phyloP scores from a whole-genome alignment of 2,113 vertebrate genomes.

The Bungarus multicinctus region DNA sequence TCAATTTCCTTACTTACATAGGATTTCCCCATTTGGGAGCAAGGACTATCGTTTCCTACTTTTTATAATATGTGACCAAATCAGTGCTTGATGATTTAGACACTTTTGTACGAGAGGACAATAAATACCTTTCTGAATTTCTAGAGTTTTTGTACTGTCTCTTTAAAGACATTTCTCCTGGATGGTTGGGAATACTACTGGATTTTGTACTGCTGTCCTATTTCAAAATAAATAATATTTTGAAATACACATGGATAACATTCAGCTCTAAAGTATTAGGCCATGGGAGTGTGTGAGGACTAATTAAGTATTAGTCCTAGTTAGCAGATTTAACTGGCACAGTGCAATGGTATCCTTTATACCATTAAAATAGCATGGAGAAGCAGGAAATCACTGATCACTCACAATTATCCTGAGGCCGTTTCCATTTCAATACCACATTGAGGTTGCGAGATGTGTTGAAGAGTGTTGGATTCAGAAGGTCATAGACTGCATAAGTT shows the following conservation, averaged over 20 bases:
- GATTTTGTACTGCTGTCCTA: not conserved
- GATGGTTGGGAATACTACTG: not conserved
- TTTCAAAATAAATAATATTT: not conserved
- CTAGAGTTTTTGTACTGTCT: not conserved
- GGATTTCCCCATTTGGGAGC: not conserved
- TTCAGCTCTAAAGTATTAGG: not conserved
- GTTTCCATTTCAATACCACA: constrained; percentile 87
- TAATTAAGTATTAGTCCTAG: not conserved
- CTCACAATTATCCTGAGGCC: constrained; percentile 75
- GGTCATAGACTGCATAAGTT: constrained; percentile 87
- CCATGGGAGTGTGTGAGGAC: too few relatives aligned
- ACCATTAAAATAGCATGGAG: not conserved
- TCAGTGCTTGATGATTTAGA: not conserved
- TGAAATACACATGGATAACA: not conserved
- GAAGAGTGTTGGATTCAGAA: constrained; percentile 77
- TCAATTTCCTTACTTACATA: not conserved
- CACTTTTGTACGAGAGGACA: not conserved
- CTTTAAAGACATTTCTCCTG: not conserved
- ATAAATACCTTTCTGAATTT: not conserved
- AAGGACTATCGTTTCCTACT: not conserved
- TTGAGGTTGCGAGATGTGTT: constrained; percentile 85
- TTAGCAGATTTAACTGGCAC: not conserved
- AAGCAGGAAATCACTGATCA: not conserved
- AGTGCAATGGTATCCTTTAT: not conserved
- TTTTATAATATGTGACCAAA: not conserved